phyloP scores from a whole-genome alignment of 1,140 invertebrate species.

The Drosophila guanche region DNA sequence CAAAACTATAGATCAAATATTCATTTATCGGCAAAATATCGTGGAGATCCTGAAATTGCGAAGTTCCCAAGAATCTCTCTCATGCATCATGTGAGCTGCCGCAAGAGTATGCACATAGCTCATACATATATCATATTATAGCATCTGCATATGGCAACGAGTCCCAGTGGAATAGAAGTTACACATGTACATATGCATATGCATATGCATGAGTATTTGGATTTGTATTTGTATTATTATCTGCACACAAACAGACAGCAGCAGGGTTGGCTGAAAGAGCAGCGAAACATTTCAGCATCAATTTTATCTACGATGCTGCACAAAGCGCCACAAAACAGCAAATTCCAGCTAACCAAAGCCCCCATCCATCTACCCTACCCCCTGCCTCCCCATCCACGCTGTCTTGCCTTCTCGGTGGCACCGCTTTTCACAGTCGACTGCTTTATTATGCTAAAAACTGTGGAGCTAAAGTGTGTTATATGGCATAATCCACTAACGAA shows the following conservation, averaged over 20 bases:
- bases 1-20: too few relatives aligned
- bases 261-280: slow-evolving; percentile 14
- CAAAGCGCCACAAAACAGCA: slow-evolving; percentile 23
- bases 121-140: slow-evolving; percentile 58
- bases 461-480: slow-evolving; percentile 76
- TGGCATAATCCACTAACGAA: slow-evolving; percentile 81
- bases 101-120: slow-evolving; percentile 5
- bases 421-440: slow-evolving; percentile 68
- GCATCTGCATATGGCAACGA: slow-evolving; percentile 23
- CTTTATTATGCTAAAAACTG: slow-evolving; percentile 81
- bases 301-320: slow-evolving; percentile 71
- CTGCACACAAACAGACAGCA: slow-evolving; percentile 24
- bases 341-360: neutral
- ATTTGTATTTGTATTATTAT: slow-evolving; percentile 27
- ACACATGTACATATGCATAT: slow-evolving; percentile 21
- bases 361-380: neutral
- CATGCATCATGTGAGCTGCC: slow-evolving; percentile 39
- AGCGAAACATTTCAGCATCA: slow-evolving; percentile 52
- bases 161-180: slow-evolving; percentile 26
- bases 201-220: slow-evolving; percentile 31
- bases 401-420: slow-evolving; percentile 29
- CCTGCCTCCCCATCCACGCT: neutral
- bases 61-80: neutral
- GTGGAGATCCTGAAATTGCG: too few relatives aligned
- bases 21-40: neutral